Evolutionary conservation across 2,888 invertebrate genomes (phyloP), one percentile per base, ranked within the genome.

Genomic region (Caenorhabditis sinica): DNA sequence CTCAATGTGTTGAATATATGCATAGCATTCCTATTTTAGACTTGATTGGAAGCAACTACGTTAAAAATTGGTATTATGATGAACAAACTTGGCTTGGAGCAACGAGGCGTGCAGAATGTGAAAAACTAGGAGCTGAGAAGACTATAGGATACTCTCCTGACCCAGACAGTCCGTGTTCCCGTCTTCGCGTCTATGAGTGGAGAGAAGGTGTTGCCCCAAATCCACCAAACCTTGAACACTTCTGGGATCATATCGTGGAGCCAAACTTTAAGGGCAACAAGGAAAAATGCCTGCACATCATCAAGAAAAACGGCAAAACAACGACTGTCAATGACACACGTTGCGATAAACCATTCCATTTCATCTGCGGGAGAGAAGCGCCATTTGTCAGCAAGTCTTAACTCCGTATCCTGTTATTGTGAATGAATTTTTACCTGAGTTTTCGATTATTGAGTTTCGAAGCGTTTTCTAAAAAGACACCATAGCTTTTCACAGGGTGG

Each of bases 291-390:
- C 40, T 40, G 0, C 20, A 13, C 23, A 13, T 63, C 4, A 63
- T 63, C 40, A 40, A 11, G 23, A 20, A 23, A 5, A 3, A 9
- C 11, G 40, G 13, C 11, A 13, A 13, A 1, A 23, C 2, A 17
- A 23, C 8, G n/a, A n/a, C n/a, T n/a, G 1, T 63, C 4, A 63
- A 63, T 40, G 63, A 63, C 23, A 20, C 23, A 13, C 1, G 23
- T 11, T 63, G 63, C 13, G 13, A 5, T 17, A 30, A 17, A 3
- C 3, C 13, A 30, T 36, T 13, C 4, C 5, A n/a, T 11, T 40
- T 40, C 23, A 28, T 40, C 23, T 63, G 63, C 40, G 63, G 63
- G 40, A 40, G 3, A 40, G 63, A 63, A 36, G 63, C 63, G 3
- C 63, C 63, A 40, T 23, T 63, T 40, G 33, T 60, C 17, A 49